Evolutionary conservation across 2,888 invertebrate genomes (phyloP).

Genomic region (Scaptodrosophila latifasciaeformis): DNA sequence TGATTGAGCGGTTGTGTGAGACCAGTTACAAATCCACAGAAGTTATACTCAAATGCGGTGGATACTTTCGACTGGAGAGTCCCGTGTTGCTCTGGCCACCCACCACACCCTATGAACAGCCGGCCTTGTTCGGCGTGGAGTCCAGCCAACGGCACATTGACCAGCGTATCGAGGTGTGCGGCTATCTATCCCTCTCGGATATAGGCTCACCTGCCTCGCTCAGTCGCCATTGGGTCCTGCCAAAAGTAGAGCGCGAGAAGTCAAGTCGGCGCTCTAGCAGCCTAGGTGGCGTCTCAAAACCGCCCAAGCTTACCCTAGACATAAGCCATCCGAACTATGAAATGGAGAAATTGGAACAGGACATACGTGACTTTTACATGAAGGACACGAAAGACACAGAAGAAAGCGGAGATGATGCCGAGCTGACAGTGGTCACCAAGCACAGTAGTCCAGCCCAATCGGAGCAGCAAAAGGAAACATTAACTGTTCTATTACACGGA

Average conservation of each 20-base stretch:
- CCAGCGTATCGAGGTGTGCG: conserved; percentile 87
- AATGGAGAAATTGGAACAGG: conserved; percentile 72
- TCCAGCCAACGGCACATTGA: conserved; percentile 75
- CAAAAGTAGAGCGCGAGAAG: conserved; percentile 78
- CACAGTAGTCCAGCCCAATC: conserved; percentile 33
- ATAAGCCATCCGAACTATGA: conserved; percentile 63
- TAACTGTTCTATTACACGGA: conserved; percentile 94
- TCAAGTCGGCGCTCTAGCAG: conserved; percentile 72
- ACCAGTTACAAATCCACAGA: conserved; percentile 84
- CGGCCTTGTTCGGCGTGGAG: conserved; percentile 25
- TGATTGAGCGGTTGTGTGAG: conserved; percentile 83
- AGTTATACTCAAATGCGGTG: conserved; percentile 83
- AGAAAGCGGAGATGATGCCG: conserved; percentile 66
- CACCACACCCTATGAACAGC: conserved; percentile 76
- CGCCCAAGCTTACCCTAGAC: conserved; percentile 47
- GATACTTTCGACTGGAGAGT: conserved; percentile 80
- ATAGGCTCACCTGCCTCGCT: conserved; percentile 93
- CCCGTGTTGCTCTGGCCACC: conserved; percentile 84
- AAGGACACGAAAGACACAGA: conserved; percentile 66
- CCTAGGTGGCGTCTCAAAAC: conserved; percentile 72
- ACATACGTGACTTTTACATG: conserved; percentile 72
- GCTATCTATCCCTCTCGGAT: conserved; percentile 91
- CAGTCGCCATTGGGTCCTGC: conserved; percentile 92
- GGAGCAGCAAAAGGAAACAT: conserved; percentile 81
- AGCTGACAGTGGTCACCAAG: conserved; percentile 42